Evolutionary conservation across 2,888 invertebrate species (phyloP).

Genomic region (Neoaliturus tenellus): DNA sequence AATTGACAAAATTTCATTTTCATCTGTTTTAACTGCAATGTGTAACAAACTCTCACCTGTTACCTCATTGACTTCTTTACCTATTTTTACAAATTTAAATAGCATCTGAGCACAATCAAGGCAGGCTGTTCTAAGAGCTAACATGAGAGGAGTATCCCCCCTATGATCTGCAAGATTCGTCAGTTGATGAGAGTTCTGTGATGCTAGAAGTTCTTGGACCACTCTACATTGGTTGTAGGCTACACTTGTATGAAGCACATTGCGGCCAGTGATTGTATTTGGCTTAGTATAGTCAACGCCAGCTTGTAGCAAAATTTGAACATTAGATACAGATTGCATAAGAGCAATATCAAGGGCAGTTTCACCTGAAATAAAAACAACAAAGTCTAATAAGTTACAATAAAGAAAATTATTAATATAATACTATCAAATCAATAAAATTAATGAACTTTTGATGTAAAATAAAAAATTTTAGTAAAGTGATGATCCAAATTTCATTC

Average conservation of each 20-base stretch:
- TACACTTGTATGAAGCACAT: background rate
- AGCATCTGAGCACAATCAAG: background rate
- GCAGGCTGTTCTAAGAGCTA: background rate
- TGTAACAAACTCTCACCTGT: slow-evolving; percentile 36
- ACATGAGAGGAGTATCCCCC: slow-evolving; percentile 42
- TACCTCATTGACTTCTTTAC: background rate
- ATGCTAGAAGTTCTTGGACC: background rate
- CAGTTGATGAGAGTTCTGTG: background rate
- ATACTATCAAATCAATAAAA: background rate
- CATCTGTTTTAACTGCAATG: slow-evolving; percentile 16
- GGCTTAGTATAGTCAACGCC: background rate
- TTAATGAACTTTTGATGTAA: background rate
- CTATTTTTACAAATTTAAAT: background rate
- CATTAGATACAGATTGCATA: background rate
- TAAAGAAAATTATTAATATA: too few relatives aligned
- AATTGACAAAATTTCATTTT: background rate
- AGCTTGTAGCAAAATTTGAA: slow-evolving; percentile 4
- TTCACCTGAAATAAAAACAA: slow-evolving; percentile 1
- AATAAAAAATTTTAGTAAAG: too few relatives aligned
- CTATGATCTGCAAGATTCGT: background rate
- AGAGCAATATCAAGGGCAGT: slow-evolving; percentile 4
- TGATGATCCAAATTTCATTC: too few relatives aligned
- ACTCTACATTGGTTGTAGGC: background rate
- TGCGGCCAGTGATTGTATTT: background rate
- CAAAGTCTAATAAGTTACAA: too few relatives aligned